Evolutionary conservation across 2,888 invertebrate genomes (phyloP).

Genomic region (Heliconius cydno): DNA sequence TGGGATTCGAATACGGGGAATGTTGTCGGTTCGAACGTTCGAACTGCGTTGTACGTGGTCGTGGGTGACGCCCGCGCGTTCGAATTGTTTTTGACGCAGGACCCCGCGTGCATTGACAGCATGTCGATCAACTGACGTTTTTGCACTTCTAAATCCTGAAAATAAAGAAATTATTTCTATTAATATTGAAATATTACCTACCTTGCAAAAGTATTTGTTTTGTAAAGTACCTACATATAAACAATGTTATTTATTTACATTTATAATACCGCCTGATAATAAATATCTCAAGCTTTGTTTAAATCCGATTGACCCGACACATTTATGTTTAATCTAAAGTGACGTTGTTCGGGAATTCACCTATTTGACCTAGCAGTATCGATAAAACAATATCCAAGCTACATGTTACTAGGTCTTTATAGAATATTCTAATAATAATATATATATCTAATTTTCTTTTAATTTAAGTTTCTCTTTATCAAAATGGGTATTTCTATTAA

Average conservation of each 20-base stretch:
- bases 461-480: constrained; percentile 31
- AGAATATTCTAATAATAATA: not conserved
- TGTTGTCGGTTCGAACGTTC: constrained; percentile 75
- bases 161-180: too few species aligned
- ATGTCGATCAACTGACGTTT: constrained; percentile 90
- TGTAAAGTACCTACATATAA: not conserved
- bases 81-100: constrained; percentile 85
- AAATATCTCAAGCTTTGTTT: not conserved
- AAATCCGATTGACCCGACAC: not conserved
- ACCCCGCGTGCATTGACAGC: constrained; percentile 88
- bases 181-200: too few species aligned
- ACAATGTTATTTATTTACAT: not conserved
- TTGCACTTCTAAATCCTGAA: constrained; percentile 90
- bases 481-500: constrained; percentile 42
- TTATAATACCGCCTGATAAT: not conserved
- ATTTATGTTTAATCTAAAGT: not conserved
- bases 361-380: not conserved
- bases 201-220: not conserved
- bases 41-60: constrained; percentile 72
- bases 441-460: constrained; percentile 9
- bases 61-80: constrained; percentile 73
- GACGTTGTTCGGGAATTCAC: not conserved
- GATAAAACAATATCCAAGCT: not conserved
- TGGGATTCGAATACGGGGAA: constrained; percentile 77
- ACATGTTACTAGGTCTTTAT: too few species aligned